These are phyloP conservation scores for Germaria angustata DNA, from an alignment of 2,888 invertebrate species.

Conservation along the genomic window DNA sequence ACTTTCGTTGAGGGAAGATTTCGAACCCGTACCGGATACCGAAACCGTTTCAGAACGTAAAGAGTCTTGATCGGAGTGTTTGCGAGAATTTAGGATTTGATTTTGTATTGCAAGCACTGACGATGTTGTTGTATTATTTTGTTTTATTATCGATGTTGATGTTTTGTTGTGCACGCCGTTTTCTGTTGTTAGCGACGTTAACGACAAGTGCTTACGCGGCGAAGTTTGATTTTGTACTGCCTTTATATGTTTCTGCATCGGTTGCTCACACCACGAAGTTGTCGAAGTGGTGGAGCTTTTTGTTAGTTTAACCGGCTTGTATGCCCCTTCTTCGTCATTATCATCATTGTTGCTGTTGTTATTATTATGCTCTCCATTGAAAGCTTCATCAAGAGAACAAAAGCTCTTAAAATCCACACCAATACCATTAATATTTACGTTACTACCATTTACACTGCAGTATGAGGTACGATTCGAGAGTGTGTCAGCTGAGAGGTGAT, in stretches of 20 bases:
- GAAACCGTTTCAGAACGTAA: constrained; percentile 46
- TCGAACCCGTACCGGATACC: constrained; percentile 50
- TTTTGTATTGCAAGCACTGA: constrained; percentile 45
- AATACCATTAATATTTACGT: constrained; percentile 62
- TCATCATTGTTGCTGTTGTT: constrained; percentile 22
- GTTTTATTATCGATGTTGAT: constrained; percentile 30
- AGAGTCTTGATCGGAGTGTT: constrained; percentile 49
- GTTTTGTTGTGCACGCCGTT: constrained; percentile 63
- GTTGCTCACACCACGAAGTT: constrained; percentile 67
- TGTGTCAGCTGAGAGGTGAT: constrained; percentile 73
- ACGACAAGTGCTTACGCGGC: constrained; percentile 76
- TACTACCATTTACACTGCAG: constrained; percentile 76
- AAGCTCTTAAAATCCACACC: constrained; percentile 74
- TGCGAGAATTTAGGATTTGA: constrained; percentile 25
- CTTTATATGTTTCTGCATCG: constrained; percentile 63
- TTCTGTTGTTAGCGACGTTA: constrained; percentile 73
- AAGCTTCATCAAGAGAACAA: constrained; percentile 75
- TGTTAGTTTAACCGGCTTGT: constrained; percentile 59
- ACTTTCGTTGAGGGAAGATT: constrained; percentile 51
- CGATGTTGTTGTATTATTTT: constrained; percentile 50
- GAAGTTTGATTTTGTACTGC: constrained; percentile 76
- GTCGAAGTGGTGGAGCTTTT: constrained; percentile 67
- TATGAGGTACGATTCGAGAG: constrained; percentile 78
- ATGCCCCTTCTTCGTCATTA: constrained; percentile 9
- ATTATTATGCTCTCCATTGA: constrained; percentile 60